phyloP scores from a whole-genome alignment of 2,113 vertebrate species.

The human region DNA sequence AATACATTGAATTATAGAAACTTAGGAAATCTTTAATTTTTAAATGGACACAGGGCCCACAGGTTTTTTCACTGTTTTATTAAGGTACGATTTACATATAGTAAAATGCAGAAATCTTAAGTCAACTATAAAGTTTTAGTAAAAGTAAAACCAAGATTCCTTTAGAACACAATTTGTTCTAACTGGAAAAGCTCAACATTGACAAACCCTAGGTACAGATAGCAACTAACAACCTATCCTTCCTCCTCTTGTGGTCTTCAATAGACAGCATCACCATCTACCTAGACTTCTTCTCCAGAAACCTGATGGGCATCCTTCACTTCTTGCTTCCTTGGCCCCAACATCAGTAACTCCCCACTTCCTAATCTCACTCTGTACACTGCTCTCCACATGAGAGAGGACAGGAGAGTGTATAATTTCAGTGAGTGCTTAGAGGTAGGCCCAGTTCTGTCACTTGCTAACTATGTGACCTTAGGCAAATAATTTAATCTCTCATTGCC shows the following conservation, averaged over 20 bases:
- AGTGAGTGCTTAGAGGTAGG: constrained; percentile 13
- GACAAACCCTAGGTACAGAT: neutral
- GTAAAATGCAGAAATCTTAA: neutral
- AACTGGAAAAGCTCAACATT: neutral
- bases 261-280: neutral
- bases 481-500: constrained; percentile 26
- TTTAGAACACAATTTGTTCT: constrained; percentile 1
- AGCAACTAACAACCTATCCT: neutral
- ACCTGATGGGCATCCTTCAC: neutral
- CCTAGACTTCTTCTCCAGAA: neutral
- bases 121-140: constrained; percentile 29
- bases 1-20: neutral
- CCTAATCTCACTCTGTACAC: neutral
- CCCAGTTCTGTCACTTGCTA: constrained; percentile 1
- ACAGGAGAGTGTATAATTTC: neutral
- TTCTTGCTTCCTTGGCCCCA: neutral
- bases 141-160: constrained; percentile 33
- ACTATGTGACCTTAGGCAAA: constrained; percentile 33
- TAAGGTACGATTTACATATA: constrained; percentile 14
- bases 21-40: constrained; percentile 22
- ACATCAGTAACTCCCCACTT: neutral
- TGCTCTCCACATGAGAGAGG: neutral
- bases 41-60: neutral
- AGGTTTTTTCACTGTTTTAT: neutral
- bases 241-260: neutral